Conservation (phyloP, 1,140 invertebrate species). For the Chlorops oryzae region DNA sequence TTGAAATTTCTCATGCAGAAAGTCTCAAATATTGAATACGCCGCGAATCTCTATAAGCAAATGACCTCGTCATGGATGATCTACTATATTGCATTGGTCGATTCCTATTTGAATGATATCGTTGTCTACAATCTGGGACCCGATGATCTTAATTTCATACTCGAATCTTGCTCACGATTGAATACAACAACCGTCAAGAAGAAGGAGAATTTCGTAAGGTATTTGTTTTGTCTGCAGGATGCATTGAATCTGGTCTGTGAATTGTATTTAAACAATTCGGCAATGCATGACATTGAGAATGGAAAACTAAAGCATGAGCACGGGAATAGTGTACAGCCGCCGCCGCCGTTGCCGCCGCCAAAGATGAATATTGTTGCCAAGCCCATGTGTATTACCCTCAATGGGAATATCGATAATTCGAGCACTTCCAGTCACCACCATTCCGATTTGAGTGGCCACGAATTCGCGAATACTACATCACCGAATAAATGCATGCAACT, state of each 20-base stretch:
- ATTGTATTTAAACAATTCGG: conserved; percentile 49
- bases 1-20: conserved; percentile 91
- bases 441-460: no score
- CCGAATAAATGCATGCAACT: conserved; percentile 35
- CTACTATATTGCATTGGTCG: conserved; percentile 79
- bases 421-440: conserved; percentile 14
- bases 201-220: conserved; percentile 53
- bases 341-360: neutral
- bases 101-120: conserved; percentile 66
- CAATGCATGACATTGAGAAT: conserved; percentile 51
- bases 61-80: conserved; percentile 87
- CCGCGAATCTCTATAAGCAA: conserved; percentile 87
- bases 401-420: conserved; percentile 27
- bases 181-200: conserved; percentile 51
- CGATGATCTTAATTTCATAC: conserved; percentile 60
- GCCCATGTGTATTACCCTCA: conserved; percentile 30
- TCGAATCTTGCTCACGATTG: conserved; percentile 53
- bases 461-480: conserved; percentile 24
- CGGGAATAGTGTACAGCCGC: neutral
- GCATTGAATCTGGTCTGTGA: conserved; percentile 56
- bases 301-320: conserved; percentile 30
- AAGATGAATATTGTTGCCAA: conserved; percentile 21
- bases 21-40: conserved; percentile 78
- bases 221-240: conserved; percentile 54
- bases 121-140: conserved; percentile 56